Conservation (phyloP, 2,888 invertebrate genomes). For the Sminthurinus aureus region DNA sequence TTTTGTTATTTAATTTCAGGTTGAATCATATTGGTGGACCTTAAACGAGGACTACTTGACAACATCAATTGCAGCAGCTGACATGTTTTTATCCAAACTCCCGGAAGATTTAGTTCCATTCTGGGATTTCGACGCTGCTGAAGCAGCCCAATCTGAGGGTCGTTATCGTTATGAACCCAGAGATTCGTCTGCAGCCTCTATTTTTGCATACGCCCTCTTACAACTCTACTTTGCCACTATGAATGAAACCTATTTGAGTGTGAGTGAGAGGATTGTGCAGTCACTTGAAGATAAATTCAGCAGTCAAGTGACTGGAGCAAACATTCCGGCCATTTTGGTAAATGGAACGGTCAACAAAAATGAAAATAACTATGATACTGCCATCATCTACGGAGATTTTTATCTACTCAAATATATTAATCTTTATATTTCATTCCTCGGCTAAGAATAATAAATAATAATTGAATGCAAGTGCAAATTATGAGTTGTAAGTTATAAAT, state of each 20-base stretch:
- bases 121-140: constrained; percentile 56
- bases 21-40: constrained; percentile 48
- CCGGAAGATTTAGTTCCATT: constrained; percentile 51
- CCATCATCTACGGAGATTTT: constrained; percentile 56
- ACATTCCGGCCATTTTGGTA: constrained; percentile 53
- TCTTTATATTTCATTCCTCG: too few species aligned
- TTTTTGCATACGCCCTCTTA: constrained; percentile 52
- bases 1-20: too few species aligned
- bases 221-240: too few species aligned
- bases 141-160: too few species aligned
- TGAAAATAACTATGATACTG: constrained; percentile 50
- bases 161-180: constrained; percentile 49
- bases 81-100: constrained; percentile 47
- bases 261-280: constrained; percentile 49
- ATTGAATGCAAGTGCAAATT: too few species aligned
- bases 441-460: too few species aligned
- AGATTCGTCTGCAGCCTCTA: constrained; percentile 54
- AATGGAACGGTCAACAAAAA: constrained; percentile 55
- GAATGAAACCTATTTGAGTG: constrained; percentile 47
- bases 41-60: constrained; percentile 33
- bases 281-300: constrained; percentile 48
- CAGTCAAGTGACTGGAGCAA: neutral
- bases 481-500: too few species aligned
- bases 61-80: constrained; percentile 44
- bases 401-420: constrained; percentile 53